These are phyloP conservation scores for Parazoanthus swiftii DNA, from an alignment of 92 coral and sea anemone genomes.

Conservation along the genomic window DNA sequence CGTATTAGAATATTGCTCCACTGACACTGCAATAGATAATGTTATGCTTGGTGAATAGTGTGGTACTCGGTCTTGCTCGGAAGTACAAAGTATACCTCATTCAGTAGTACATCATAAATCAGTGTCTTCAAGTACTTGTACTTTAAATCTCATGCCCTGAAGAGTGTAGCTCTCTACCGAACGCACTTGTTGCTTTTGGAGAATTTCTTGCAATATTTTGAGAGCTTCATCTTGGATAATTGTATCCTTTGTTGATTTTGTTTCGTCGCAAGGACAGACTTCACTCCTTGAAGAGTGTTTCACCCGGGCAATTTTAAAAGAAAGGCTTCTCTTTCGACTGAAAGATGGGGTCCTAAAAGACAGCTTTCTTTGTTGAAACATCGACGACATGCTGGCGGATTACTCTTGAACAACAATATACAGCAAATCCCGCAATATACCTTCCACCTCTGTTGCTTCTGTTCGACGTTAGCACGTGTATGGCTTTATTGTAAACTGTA, in stretches of 20 bases:
- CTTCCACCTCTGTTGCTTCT: background rate
- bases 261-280: background rate
- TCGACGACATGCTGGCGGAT: conserved; percentile 21
- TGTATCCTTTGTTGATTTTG: background rate
- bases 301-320: conserved; percentile 11
- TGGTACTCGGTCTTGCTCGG: background rate
- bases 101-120: background rate
- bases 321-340: conserved; percentile 14
- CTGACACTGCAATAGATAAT: background rate
- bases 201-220: conserved; percentile 32
- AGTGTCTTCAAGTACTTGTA: conserved; percentile 41
- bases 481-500: no score
- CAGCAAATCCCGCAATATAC: background rate
- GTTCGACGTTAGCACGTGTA: background rate
- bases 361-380: conserved; percentile 27
- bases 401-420: background rate
- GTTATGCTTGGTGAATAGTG: background rate
- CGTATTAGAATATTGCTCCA: background rate
- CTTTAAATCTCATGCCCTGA: conserved; percentile 21
- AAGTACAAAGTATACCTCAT: background rate
- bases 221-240: conserved; percentile 6
- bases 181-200: conserved; percentile 28
- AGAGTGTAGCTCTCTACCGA: conserved; percentile 14
- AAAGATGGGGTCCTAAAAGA: conserved; percentile 36
- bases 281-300: background rate